Conservation (phyloP, 2,888 invertebrate species). For the Isotomurus palustris region DNA sequence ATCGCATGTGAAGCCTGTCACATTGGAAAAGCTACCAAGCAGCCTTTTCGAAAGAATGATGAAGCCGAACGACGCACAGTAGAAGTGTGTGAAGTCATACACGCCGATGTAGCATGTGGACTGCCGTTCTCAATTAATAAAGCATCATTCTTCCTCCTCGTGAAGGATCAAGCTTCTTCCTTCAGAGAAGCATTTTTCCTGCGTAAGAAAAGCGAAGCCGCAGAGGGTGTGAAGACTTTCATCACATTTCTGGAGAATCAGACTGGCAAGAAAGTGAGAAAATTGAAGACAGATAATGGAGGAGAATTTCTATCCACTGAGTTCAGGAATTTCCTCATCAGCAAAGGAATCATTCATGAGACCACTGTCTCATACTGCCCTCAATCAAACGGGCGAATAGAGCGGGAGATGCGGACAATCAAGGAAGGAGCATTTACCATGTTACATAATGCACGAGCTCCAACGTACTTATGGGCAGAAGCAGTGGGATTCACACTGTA, state of each 20-base stretch:
- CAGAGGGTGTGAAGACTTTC: too few relatives aligned
- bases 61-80: background rate
- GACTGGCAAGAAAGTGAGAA: constrained; percentile 18
- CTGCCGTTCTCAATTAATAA: constrained; percentile 15
- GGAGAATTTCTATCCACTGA: constrained; percentile 22
- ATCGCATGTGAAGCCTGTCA: constrained; percentile 9
- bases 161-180: constrained; percentile 25
- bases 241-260: too few relatives aligned
- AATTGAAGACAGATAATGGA: constrained; percentile 17
- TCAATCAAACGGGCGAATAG: constrained; percentile 48
- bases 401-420: constrained; percentile 47
- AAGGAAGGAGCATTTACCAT: constrained; percentile 47
- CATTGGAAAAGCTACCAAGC: constrained; percentile 2
- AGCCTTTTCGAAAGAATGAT: too few relatives aligned
- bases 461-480: constrained; percentile 48
- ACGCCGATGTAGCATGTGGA: constrained; percentile 22
- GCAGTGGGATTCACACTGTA: constrained; percentile 48
- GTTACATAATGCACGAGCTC: constrained; percentile 45
- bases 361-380: constrained; percentile 47
- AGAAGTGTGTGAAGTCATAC: constrained; percentile 1
- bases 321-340: constrained; percentile 42
- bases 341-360: constrained; percentile 47
- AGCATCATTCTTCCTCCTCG: constrained; percentile 13
- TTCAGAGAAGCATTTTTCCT: constrained; percentile 17
- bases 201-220: constrained; percentile 13